Evolutionary conservation across 2,888 invertebrate genomes (phyloP).

Genomic region (Netelia fuscicornis): DNA sequence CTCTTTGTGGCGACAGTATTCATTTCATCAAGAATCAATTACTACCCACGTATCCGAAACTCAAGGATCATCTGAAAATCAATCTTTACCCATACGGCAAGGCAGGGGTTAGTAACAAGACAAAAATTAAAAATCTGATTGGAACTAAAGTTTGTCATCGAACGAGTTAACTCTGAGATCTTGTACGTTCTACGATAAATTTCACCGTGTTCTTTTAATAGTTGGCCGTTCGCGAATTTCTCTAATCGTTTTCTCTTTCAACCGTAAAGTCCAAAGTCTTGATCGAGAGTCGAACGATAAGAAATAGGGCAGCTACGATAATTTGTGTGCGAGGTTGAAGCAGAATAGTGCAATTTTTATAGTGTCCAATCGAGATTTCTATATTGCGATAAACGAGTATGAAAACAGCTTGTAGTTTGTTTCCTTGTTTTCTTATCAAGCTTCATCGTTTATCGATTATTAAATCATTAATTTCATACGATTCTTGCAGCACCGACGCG

Average conservation of each 20-base stretch:
- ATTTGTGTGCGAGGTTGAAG: conserved; percentile 1
- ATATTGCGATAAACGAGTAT: neutral
- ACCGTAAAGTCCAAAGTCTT: neutral
- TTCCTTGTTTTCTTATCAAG: neutral
- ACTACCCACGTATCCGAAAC: conserved; percentile 82
- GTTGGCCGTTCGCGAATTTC: neutral
- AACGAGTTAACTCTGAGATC: neutral
- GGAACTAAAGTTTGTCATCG: neutral
- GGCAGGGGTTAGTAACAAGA: conserved; percentile 83
- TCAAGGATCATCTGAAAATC: conserved; percentile 82
- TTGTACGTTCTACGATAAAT: neutral
- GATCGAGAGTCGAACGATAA: neutral
- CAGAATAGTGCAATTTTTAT: neutral
- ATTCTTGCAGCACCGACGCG: conserved; percentile 63
- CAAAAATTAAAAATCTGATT: neutral
- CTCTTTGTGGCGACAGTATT: conserved; percentile 86
- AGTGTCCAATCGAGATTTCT: neutral
- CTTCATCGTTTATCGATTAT: neutral
- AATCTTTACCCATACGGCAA: conserved; percentile 86
- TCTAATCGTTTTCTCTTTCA: conserved; percentile 5
- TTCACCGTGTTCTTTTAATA: neutral
- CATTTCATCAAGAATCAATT: conserved; percentile 85
- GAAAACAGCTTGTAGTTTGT: neutral
- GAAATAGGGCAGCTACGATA: neutral
- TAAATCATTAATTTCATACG: neutral